These are phyloP conservation scores for Anabas testudineus DNA, from an alignment of 2,797 vertebrate genomes.

Conservation along the genomic window DNA sequence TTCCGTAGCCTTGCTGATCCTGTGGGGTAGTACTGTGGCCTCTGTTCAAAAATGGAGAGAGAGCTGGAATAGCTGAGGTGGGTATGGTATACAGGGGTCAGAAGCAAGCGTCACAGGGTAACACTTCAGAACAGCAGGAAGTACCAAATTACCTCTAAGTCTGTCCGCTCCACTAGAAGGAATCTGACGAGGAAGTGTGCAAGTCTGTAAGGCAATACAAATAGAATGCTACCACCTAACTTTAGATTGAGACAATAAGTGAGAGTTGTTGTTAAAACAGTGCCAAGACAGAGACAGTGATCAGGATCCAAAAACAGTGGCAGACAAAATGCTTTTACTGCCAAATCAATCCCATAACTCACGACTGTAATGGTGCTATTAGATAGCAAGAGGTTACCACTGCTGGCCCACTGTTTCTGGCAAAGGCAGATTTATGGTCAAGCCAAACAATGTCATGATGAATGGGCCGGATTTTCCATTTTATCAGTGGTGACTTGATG, in stretches of 20 bases:
- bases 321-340: conserved; percentile 44
- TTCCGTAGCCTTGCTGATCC: conserved; percentile 74
- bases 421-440: conserved; percentile 45
- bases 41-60: conserved; percentile 42
- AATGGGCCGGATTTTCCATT: conserved; percentile 32
- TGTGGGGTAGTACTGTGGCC: conserved; percentile 46
- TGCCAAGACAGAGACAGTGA: conserved; percentile 47
- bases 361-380: conserved; percentile 40
- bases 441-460: conserved; percentile 36
- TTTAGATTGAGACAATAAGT: conserved; percentile 29
- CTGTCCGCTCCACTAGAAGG: conserved; percentile 20
- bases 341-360: conserved; percentile 48
- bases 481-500: conserved; percentile 34
- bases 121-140: conserved; percentile 39
- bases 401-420: conserved; percentile 19
- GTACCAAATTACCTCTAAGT: conserved; percentile 58
- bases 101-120: conserved; percentile 32
- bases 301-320: conserved; percentile 48
- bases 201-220: conserved; percentile 33
- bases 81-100: conserved; percentile 52
- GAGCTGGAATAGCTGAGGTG: conserved; percentile 38
- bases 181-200: conserved; percentile 41
- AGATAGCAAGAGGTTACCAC: conserved; percentile 28
- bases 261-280: conserved; percentile 30
- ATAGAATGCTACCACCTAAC: conserved; percentile 34